Conservation (phyloP, 1,140 invertebrate species). For the Sesamia nonagrioides region DNA sequence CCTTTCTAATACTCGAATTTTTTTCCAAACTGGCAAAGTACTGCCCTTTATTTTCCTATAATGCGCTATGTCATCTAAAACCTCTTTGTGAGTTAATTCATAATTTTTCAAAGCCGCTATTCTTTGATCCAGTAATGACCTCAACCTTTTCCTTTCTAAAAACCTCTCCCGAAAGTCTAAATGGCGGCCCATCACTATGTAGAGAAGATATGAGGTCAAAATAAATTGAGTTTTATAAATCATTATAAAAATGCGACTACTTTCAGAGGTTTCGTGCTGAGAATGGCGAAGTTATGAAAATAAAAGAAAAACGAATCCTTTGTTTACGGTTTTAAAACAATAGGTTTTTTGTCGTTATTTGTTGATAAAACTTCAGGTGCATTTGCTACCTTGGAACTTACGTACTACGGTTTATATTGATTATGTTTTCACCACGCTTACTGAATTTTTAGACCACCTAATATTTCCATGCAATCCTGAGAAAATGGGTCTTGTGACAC, state of each 20-base stretch:
- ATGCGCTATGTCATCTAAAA: conserved; percentile 61
- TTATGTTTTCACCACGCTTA: no score
- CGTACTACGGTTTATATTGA: no score
- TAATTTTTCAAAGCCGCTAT: conserved; percentile 15
- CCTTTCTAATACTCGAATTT: conserved; percentile 58
- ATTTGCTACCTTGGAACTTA: background rate
- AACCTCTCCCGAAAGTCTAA: conserved; percentile 43
- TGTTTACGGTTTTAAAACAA: background rate
- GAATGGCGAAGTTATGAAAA: background rate
- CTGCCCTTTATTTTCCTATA: conserved; percentile 43
- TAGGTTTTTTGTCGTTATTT: background rate
- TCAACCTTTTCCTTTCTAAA: conserved; percentile 47
- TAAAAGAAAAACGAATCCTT: conserved; percentile 7
- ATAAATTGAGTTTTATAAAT: background rate
- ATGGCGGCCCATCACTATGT: background rate
- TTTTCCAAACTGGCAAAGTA: conserved; percentile 19
- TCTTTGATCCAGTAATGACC: conserved; percentile 47
- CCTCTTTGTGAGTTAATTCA: conserved; percentile 55
- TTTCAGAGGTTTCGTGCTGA: background rate
- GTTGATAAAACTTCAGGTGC: background rate
- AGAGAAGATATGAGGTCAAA: background rate
- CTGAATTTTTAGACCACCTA: no score
- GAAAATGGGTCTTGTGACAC: no score
- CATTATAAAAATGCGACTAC: background rate
- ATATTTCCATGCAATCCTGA: no score